Conservation (phyloP, 2,113 vertebrate species). For the Girardinichthys multiradiatus region DNA sequence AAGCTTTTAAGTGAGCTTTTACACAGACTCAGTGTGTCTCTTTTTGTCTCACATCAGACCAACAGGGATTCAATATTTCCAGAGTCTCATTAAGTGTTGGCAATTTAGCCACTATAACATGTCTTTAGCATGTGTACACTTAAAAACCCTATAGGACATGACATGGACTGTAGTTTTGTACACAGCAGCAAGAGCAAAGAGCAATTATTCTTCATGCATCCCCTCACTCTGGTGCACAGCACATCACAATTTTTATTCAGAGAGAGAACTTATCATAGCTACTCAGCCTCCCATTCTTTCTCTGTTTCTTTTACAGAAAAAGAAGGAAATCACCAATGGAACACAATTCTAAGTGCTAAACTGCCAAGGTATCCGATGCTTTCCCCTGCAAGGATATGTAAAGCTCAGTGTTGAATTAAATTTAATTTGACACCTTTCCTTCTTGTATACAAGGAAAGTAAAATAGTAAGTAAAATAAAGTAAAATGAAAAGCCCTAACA, state of each 20-base stretch:
- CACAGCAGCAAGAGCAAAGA: constrained; percentile 46
- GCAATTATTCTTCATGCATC: constrained; percentile 75
- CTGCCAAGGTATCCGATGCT: constrained; percentile 58
- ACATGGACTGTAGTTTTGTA: constrained; percentile 55
- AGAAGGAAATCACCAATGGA: constrained; percentile 75
- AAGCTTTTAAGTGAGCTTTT: constrained; percentile 70
- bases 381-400: constrained; percentile 60
- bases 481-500: constrained; percentile 13
- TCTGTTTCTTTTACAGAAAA: constrained; percentile 57
- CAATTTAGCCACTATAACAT: constrained; percentile 65
- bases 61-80: constrained; percentile 71
- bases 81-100: constrained; percentile 66
- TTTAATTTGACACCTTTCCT: constrained; percentile 32
- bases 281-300: constrained; percentile 50
- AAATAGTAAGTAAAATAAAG: too few species aligned
- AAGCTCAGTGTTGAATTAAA: constrained; percentile 69
- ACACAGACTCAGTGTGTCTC: constrained; percentile 61
- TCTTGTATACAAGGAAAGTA: constrained; percentile 14
- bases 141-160: constrained; percentile 54
- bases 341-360: constrained; percentile 71
- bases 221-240: constrained; percentile 64
- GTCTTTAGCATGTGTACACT: constrained; percentile 65
- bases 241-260: constrained; percentile 74
- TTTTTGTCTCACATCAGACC: constrained; percentile 52
- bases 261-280: constrained; percentile 63